Conservation (phyloP, 2,113 vertebrate genomes). For the Centropus bengalensis region DNA sequence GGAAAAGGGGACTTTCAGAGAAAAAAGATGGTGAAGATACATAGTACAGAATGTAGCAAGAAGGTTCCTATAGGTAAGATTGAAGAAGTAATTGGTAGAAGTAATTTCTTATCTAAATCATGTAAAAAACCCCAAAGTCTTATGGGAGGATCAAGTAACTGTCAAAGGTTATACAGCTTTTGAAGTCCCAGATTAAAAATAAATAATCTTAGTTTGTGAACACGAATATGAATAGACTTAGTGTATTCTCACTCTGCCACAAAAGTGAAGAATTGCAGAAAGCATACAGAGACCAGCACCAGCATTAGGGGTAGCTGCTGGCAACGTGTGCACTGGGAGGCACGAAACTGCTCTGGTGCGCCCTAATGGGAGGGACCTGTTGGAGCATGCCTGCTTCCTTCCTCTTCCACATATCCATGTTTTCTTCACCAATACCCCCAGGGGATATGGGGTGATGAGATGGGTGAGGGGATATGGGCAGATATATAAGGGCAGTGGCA, state of each 20-base stretch:
- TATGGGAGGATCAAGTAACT: not conserved
- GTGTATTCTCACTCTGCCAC: not conserved
- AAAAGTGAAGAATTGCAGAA: not conserved
- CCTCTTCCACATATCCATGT: not conserved
- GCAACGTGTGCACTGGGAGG: not conserved
- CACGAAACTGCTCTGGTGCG: not conserved
- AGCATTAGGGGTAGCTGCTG: not conserved
- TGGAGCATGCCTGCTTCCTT: not conserved
- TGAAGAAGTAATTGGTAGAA: not conserved
- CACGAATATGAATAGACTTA: not conserved
- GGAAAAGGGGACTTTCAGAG: not conserved
- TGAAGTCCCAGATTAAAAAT: not conserved
- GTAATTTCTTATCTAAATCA: not conserved
- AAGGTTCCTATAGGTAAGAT: not conserved
- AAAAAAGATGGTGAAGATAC: not conserved
- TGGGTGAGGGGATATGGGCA: not conserved
- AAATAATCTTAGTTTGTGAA: not conserved
- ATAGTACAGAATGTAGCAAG: not conserved
- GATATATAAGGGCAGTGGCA: not conserved
- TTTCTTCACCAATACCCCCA: not conserved
- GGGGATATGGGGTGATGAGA: not conserved
- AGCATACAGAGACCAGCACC: rapidly evolving
- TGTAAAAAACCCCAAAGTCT: not conserved
- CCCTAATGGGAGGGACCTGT: not conserved
- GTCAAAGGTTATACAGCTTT: not conserved